Base-by-base conservation (phyloP, 2,113 vertebrate species). In the Plecturocebus donacophilus region DNA sequence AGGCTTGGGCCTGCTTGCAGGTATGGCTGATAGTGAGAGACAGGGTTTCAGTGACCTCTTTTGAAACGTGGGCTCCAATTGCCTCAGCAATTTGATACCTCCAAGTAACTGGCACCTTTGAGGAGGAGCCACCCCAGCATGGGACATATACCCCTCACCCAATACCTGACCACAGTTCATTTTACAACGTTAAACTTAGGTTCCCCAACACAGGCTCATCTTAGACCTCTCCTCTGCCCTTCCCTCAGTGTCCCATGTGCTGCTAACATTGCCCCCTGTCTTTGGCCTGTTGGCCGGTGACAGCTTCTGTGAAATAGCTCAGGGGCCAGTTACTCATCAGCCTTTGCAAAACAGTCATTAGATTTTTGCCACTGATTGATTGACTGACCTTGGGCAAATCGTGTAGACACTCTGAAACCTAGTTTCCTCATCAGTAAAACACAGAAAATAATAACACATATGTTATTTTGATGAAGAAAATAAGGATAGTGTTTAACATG, bases 161-260 rank as follows among this genome's bases (percentile, higher is more conserved):
- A 68, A 21, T 7, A 23, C 7, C 12, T 75, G 17, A 40, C 13
- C 23, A 25, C 10, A 40, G 32, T 20, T 3, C 42, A 17, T 2
- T 4, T 13, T 3, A 19, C 19, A 30, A 21, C 2, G 20, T 30
- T 6, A 13, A 75, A 84, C 6, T 14, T 14, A 10, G 0, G 2
- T 54, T 82, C 45, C 30, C 11, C 35, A 6, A 61, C 27, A 76
- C 14, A 77, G 2, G 7, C 56, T 71, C 2, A 58, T 56, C 30
- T 40, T 64, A 12, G 5, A 38, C 27, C 16, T 14, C 1, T 40
- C 70, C 3, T 12, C 16, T 77, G 1, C 1, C 20, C 17, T 38
- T 21, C 12, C 2, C 2, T 73, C 23, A 16, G 47, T 16, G 19
- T 75, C 5, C 68, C 17, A 54, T n/a, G 13, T 5, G 4, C 4